phyloP scores from a whole-genome alignment of 2,888 invertebrate genomes.

The Tiphia femorata region DNA sequence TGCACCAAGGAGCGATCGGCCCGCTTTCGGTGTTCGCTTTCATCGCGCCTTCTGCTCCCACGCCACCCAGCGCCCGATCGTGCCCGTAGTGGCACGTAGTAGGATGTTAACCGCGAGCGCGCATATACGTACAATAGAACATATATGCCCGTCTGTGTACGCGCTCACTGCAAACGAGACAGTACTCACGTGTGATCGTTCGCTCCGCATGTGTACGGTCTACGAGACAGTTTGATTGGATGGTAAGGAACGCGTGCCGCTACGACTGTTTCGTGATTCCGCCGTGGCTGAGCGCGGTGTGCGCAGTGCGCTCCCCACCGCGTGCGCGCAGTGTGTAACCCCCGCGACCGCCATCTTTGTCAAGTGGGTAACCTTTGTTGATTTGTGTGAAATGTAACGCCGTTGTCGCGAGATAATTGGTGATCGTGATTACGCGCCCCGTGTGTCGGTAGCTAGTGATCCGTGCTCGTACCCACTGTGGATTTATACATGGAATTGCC shows the following conservation, averaged over 20 bases:
- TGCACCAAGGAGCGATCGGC: slow-evolving; percentile 7
- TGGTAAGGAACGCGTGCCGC: slow-evolving; percentile 33
- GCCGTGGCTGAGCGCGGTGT: slow-evolving; percentile 50
- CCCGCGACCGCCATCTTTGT: slow-evolving; percentile 66
- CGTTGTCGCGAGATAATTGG: slow-evolving; percentile 57
- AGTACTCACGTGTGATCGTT: slow-evolving; percentile 35
- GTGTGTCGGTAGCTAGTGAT: slow-evolving; percentile 38
- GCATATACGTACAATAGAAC: not conserved
- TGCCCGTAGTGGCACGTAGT: not conserved
- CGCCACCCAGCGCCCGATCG: slow-evolving; percentile 2
- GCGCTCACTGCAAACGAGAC: not conserved
- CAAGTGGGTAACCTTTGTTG: slow-evolving; percentile 69
- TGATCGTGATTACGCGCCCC: slow-evolving; percentile 55
- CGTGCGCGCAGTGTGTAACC: slow-evolving; percentile 53
- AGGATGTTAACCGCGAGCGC: not conserved
- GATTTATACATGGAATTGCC: slow-evolving; percentile 36
- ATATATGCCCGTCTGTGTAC: not conserved
- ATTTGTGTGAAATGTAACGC: slow-evolving; percentile 69
- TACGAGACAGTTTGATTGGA: slow-evolving; percentile 39
- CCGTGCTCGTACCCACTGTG: slow-evolving; percentile 25
- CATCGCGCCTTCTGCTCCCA: slow-evolving; percentile 19
- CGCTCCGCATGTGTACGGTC: slow-evolving; percentile 21
- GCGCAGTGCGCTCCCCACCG: slow-evolving; percentile 56
- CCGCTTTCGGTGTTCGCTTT: slow-evolving; percentile 19
- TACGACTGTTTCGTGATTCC: slow-evolving; percentile 39